Evolutionary conservation across 2,113 vertebrate species (phyloP).

Genomic region (Cryptoleucopteryx plumbea): DNA sequence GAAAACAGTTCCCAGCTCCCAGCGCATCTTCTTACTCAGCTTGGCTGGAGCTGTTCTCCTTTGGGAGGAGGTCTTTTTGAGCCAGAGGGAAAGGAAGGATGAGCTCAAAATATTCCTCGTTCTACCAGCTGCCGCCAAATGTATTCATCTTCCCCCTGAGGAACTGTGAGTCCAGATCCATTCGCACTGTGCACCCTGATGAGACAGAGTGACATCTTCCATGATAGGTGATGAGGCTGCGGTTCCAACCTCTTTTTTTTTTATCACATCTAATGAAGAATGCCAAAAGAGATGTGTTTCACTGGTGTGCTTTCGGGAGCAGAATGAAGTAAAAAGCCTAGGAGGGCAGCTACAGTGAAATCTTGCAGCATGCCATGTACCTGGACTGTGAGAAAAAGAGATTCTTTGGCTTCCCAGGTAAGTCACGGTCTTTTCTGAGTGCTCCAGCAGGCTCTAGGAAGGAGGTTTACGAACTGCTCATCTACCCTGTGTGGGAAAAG

Average conservation of each 20-base stretch:
- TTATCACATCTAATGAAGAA: neutral
- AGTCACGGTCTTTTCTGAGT: neutral
- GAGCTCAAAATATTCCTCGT: slow-evolving; percentile 17
- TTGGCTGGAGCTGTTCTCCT: slow-evolving; percentile 18
- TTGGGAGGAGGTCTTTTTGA: neutral
- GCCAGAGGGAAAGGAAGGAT: slow-evolving; percentile 3
- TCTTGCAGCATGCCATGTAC: neutral
- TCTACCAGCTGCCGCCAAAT: slow-evolving; percentile 45
- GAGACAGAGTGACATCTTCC: slow-evolving; percentile 45
- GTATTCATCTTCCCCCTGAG: slow-evolving; percentile 12
- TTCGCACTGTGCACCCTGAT: neutral
- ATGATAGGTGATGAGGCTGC: slow-evolving; percentile 2
- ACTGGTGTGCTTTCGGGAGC: neutral
- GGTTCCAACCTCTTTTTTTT: neutral
- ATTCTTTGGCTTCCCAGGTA: neutral
- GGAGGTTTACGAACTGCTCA: neutral
- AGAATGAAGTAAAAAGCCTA: neutral
- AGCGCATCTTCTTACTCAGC: neutral
- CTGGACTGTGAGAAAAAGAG: neutral
- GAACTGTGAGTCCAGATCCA: neutral
- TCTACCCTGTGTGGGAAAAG: neutral
- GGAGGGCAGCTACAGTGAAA: neutral
- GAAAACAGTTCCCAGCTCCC: neutral
- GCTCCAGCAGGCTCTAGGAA: neutral
- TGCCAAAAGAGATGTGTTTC: slow-evolving; percentile 20